Percentiles rank a stretch among this genome's conserved stretches.
Conservation (phyloP, 2,113 vertebrate species). For the Myxocyprinus asiaticus region DNA sequence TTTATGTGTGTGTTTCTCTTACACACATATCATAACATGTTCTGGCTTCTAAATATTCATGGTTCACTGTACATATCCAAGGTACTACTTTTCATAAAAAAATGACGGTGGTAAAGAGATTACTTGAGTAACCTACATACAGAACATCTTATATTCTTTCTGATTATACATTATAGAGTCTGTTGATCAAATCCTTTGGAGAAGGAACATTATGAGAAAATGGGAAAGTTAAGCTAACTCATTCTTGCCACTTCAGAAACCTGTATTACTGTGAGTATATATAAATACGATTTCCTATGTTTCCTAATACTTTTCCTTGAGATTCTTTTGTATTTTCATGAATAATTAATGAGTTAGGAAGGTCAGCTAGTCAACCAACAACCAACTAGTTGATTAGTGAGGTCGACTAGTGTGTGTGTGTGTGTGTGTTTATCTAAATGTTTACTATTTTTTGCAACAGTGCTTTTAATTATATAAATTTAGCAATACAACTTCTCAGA, state of each 20-base stretch:
- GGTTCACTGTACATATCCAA: neutral
- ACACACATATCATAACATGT: too few relatives aligned
- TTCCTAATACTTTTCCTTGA: too few relatives aligned
- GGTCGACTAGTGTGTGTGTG: too few relatives aligned
- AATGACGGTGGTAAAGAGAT: neutral
- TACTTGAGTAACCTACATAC: neutral
- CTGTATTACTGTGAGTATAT: neutral
- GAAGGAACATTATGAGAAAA: conserved; percentile 24
- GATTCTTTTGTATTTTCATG: too few relatives aligned
- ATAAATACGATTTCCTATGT: neutral
- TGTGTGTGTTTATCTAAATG: too few relatives aligned
- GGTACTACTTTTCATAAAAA: conserved; percentile 3
- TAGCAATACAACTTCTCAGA: too few relatives aligned
- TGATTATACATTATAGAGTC: conserved; percentile 7
- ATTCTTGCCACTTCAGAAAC: conserved; percentile 40
- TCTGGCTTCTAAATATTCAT: neutral
- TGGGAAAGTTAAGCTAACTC: conserved; percentile 34
- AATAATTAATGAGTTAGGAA: too few relatives aligned
- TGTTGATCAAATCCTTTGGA: conserved; percentile 9
- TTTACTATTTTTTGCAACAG: too few relatives aligned
- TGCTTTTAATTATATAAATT: too few relatives aligned
- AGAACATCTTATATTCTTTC: conserved; percentile 22
- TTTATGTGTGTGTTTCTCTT: neutral
- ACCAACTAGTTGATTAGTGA: too few relatives aligned
- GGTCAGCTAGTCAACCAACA: too few relatives aligned